These are phyloP conservation scores for Lepidurus apus DNA, from an alignment of 1,140 invertebrate species.

Conservation along the genomic window DNA sequence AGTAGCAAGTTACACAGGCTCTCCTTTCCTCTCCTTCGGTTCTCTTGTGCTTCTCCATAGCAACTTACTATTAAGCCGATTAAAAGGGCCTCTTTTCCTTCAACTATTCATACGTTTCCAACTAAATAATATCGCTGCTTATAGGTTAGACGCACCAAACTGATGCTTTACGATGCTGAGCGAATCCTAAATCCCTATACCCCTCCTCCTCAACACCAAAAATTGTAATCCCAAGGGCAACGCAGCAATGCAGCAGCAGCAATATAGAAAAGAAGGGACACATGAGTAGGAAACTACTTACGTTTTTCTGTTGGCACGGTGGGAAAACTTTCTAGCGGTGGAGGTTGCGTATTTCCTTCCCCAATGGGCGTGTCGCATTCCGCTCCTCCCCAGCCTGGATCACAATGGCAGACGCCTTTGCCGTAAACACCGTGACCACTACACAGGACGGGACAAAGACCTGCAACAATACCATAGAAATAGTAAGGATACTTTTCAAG, in stretches of 20 bases:
- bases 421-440: constrained; percentile 93
- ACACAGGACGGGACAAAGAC: constrained; percentile 95
- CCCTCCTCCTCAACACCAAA: too few species aligned
- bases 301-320: neutral
- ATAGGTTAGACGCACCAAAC: too few species aligned
- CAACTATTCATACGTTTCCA: neutral
- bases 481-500: neutral
- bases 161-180: too few species aligned
- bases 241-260: neutral
- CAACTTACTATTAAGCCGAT: constrained; percentile 12
- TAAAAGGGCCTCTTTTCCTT: neutral
- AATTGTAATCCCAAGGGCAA: too few species aligned
- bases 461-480: constrained; percentile 50
- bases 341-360: constrained; percentile 55
- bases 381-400: constrained; percentile 91
- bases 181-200: too few species aligned
- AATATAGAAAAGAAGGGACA: neutral
- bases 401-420: constrained; percentile 91
- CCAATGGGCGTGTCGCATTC: constrained; percentile 89
- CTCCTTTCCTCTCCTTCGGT: neutral
- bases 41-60: neutral
- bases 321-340: constrained; percentile 3
- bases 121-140: too few species aligned
- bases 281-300: neutral
- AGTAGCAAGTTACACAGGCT: neutral